These are phyloP conservation scores for Antitype chi DNA, from an alignment of 2,888 invertebrate genomes.

Conservation along the genomic window DNA sequence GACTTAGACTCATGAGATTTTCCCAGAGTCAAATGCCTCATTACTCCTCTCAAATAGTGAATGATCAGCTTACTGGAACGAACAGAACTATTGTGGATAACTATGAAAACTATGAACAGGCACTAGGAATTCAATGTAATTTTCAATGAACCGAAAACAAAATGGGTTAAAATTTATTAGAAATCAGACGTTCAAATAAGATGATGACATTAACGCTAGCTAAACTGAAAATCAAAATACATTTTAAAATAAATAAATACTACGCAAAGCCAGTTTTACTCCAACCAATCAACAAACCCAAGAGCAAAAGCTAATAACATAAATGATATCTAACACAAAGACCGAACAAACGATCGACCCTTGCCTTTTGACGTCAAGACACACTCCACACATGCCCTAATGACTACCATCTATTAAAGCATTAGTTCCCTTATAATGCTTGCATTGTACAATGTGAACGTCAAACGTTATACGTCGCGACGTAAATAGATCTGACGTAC, in stretches of 20 bases:
- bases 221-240: not conserved
- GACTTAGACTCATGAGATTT: not conserved
- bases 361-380: constrained; percentile 34
- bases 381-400: constrained; percentile 56
- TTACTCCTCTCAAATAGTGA: not conserved
- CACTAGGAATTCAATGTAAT: too few relatives aligned
- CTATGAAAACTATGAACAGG: not conserved
- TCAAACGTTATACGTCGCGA: constrained; percentile 1
- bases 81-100: not conserved
- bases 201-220: not conserved
- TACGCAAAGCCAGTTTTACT: not conserved
- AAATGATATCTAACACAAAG: constrained; percentile 46
- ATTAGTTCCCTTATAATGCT: constrained; percentile 57
- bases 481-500: not conserved
- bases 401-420: constrained; percentile 60
- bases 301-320: constrained; percentile 41
- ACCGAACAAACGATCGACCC: constrained; percentile 39
- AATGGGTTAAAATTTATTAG: not conserved
- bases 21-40: not conserved
- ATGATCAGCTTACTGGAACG: not conserved
- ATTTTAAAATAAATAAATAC: not conserved
- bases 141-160: not conserved
- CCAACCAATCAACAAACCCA: not conserved
- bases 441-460: constrained; percentile 12
- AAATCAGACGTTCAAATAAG: not conserved